Evolutionary conservation across 2,888 invertebrate species (phyloP), one percentile per base, ranked within the genome.

Genomic region (Acanthosoma haemorrhoidale): DNA sequence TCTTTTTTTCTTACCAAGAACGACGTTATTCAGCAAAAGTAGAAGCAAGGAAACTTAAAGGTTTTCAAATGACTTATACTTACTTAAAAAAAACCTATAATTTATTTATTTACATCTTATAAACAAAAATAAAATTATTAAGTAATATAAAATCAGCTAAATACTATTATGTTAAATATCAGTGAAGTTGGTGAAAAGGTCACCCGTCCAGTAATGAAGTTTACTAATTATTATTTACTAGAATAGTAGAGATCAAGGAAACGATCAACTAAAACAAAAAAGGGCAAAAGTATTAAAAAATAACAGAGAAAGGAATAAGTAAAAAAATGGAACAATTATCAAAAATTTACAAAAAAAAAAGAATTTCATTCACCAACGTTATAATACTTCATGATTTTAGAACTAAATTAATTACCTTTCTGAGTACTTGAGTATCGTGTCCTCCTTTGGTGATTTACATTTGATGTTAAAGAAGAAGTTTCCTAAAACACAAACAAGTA

Each of bases 161-260:
- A n/a, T n/a, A n/a, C n/a, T n/a, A n/a, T n/a, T n/a, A n/a, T n/a
- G n/a, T n/a, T n/a, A n/a, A n/a, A n/a, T n/a, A n/a, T n/a, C n/a
- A n/a, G n/a, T n/a, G n/a, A n/a, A n/a, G n/a, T n/a, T n/a, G n/a
- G n/a, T n/a, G n/a, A n/a, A n/a, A n/a, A n/a, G n/a, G n/a, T n/a
- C n/a, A n/a, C 21, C 25, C 21, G 25, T 25, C n/a, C 25, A 21
- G 4, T 25, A 13, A 51, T 25, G 21, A 25, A 13, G 13, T 5
- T 25, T 51, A 51, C n/a, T 21, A 25, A 51, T n/a, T 13, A 51
- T 25, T 51, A 51, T 25, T 51, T 51, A 51, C 29, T 71, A 43
- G 71, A 66, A 69, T 43, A 71, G 71, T 71, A 71, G 66, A 71
- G 66, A 69, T 71, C 71, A 36, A 71, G 69, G 39, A 71, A 71